Base-by-base conservation (phyloP, 2,797 vertebrate species). In the Paratrypauchen microcephalus region DNA sequence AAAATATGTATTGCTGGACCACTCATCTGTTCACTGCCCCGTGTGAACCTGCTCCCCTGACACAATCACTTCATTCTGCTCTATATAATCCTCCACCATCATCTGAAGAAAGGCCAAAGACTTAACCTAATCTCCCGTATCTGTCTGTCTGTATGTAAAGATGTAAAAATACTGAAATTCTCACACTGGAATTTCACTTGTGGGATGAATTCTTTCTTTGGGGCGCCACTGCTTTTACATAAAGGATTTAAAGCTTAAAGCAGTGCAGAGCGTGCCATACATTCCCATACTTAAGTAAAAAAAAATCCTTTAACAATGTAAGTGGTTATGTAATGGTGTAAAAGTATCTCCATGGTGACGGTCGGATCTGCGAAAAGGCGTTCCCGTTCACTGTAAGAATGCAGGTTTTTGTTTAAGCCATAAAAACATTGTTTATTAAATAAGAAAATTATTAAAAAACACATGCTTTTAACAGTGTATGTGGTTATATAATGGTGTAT, bases 301-400 rank as follows among this genome's bases (percentile, higher is more conserved):
- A 66, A 78, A 80, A 84, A 70, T 69, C 78, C 71, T 84, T 87
- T 83, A 83, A 88, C 81, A 79, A 79, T 87, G 32, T 36, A 36
- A 36, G 66, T 52, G 60, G 72, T 91, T 87, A 88, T 57, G 11
- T 76, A 36, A 36, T 2, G 32, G 32, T 36, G 32, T 36, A 36
- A 36, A 36, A 36, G 9, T 8, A 9, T 36, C 8, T 9, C 32
- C 32, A 36, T 36, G 32, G 30, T 32, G 30, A 6, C 30, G 30
- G 32, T 36, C 32, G 9, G 32, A 36, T 36, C 32, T 36, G 32
- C 8, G 8, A 36, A 36, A 2, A 36, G 32, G 32, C 32, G 32
- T 1, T 2, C 32, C 2, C 8, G 1, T 36, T 9, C 8, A 36
- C 32, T 36, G 32, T 32, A 8, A 7, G 32, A 32, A 32, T 6